Percentiles rank a stretch among this genome's conserved stretches.
These are phyloP conservation scores for Mactromeris polynyma DNA, from an alignment of 2,888 invertebrate species.

Conservation along the genomic window DNA sequence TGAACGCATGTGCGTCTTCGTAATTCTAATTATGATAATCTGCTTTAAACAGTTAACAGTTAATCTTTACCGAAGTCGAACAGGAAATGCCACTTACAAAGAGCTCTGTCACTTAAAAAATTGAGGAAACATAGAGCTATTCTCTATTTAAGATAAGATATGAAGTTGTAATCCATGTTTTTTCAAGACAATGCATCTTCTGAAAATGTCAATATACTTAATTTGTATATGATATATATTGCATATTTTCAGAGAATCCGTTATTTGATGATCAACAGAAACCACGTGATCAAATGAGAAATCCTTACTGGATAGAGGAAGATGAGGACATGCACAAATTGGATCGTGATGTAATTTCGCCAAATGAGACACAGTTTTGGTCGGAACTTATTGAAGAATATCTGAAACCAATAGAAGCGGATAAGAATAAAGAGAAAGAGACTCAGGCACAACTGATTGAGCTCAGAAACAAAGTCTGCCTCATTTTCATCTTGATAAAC, in stretches of 20 bases:
- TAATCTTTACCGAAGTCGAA: too few species aligned
- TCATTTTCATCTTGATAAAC: conserved; percentile 97
- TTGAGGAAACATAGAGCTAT: too few species aligned
- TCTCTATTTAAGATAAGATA: too few species aligned
- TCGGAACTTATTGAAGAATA: conserved; percentile 97
- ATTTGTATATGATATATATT: neutral
- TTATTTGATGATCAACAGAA: conserved; percentile 63
- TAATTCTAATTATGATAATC: too few species aligned
- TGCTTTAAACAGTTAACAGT: too few species aligned
- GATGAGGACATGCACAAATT: conserved; percentile 89
- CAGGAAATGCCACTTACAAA: too few species aligned
- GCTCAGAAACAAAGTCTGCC: conserved; percentile 92
- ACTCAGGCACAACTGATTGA: conserved; percentile 91
- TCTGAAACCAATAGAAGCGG: conserved; percentile 96
- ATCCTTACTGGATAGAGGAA: conserved; percentile 77
- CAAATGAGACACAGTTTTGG: conserved; percentile 92
- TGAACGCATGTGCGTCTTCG: too few species aligned
- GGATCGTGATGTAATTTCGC: conserved; percentile 21
- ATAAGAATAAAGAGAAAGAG: conserved; percentile 91
- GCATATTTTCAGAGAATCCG: conserved; percentile 68
- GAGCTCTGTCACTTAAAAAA: too few species aligned
- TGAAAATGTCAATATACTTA: neutral
- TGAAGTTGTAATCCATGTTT: too few species aligned
- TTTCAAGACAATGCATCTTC: too few species aligned
- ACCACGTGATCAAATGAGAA: conserved; percentile 62